phyloP scores from a whole-genome alignment of 2,888 invertebrate species.

The Agriopis leucophaearia region DNA sequence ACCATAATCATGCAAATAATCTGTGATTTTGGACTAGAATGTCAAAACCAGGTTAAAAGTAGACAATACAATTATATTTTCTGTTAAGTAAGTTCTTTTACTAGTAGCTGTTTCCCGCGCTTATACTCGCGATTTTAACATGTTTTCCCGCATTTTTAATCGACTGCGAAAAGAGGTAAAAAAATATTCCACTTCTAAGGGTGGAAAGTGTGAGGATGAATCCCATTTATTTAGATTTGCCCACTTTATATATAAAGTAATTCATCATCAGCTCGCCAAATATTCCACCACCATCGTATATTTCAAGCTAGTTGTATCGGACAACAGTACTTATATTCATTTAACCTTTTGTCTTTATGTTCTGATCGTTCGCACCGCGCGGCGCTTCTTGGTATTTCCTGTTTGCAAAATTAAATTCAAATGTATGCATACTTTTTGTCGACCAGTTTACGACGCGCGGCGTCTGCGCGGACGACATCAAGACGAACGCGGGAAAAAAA shows the following conservation, averaged over 20 bases:
- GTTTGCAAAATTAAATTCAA: constrained; percentile 80
- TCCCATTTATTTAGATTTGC: too few relatives aligned
- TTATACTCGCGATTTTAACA: too few relatives aligned
- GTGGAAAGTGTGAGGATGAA: too few relatives aligned
- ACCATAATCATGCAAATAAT: neutral
- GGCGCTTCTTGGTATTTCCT: constrained; percentile 76
- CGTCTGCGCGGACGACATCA: constrained; percentile 39
- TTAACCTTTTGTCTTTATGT: constrained; percentile 54
- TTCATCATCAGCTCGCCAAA: neutral
- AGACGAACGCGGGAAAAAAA: constrained; percentile 50
- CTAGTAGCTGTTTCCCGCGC: too few relatives aligned
- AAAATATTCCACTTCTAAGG: too few relatives aligned
- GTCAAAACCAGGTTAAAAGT: neutral
- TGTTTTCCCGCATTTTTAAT: too few relatives aligned
- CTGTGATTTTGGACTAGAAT: neutral
- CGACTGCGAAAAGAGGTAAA: too few relatives aligned
- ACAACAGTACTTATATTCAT: constrained; percentile 35
- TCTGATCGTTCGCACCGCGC: constrained; percentile 58
- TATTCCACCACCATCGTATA: constrained; percentile 1
- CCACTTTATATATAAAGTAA: too few relatives aligned
- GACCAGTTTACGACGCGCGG: constrained; percentile 62
- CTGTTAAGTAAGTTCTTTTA: too few relatives aligned
- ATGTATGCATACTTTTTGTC: constrained; percentile 83
- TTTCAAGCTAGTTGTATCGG: neutral
- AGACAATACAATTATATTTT: neutral